These are phyloP conservation scores for Macrochelys suwanniensis DNA, from an alignment of 2,797 vertebrate species.

Conservation along the genomic window DNA sequence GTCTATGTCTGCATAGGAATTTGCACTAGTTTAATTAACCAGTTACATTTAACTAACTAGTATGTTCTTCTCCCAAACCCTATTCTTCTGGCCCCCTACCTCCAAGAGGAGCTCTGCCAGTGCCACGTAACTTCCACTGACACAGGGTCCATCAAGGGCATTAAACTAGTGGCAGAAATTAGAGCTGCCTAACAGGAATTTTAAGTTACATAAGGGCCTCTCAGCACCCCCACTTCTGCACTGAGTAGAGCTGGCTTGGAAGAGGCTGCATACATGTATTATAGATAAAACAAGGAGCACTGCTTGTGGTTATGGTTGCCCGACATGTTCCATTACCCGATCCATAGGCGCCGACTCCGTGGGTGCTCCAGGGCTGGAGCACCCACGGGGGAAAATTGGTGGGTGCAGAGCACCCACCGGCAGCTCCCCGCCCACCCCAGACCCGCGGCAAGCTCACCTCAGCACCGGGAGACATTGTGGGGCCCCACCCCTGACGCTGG, in stretches of 20 bases:
- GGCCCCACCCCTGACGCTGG: no score
- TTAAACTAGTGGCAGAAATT: not conserved
- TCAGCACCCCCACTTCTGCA: not conserved
- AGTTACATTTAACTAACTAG: no score
- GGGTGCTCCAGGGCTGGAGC: no score
- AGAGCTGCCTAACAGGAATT: not conserved
- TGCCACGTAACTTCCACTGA: not conserved
- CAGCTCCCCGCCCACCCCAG: no score
- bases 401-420: no score
- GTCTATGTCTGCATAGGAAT: not conserved
- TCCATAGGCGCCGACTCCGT: no score
- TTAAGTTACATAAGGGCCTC: not conserved
- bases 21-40: not conserved
- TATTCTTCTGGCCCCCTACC: not conserved
- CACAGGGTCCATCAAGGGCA: not conserved
- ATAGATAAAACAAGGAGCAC: not conserved
- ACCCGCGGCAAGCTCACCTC: no score
- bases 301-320: not conserved
- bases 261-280: not conserved
- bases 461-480: no score
- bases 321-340: not conserved
- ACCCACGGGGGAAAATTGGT: no score
- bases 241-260: not conserved
- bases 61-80: not conserved
- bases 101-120: not conserved